Percentiles rank a stretch among this genome's conserved stretches.
Conservation (phyloP, 92 coral and sea anemone genomes). For the Anthopleura xanthogrammica region DNA sequence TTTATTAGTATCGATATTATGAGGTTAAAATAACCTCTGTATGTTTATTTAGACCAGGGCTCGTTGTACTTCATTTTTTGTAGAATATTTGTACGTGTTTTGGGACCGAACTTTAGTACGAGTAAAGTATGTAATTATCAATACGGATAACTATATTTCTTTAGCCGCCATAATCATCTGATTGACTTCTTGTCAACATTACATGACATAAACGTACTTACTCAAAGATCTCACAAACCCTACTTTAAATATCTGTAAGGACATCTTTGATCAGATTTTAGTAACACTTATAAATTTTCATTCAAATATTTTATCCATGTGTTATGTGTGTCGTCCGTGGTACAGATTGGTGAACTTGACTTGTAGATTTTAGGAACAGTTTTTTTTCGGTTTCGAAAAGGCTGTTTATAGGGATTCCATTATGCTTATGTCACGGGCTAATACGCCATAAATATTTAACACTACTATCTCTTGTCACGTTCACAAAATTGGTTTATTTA, state of each 20-base stretch:
- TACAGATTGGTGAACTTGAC: background rate
- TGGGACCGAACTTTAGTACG: background rate
- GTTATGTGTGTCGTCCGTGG: background rate
- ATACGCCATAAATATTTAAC: slow-evolving; percentile 17
- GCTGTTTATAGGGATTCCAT: slow-evolving; percentile 34
- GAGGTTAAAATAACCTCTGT: background rate
- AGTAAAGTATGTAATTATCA: background rate
- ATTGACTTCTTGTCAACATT: slow-evolving; percentile 3
- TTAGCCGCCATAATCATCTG: background rate
- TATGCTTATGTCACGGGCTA: slow-evolving; percentile 18
- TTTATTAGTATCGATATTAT: background rate
- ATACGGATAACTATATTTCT: background rate
- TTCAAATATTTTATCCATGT: background rate
- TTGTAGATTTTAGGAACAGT: background rate
- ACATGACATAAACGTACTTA: background rate
- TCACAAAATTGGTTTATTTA: background rate
- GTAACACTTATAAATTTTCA: background rate
- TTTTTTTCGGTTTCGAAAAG: background rate
- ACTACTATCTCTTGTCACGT: slow-evolving; percentile 23
- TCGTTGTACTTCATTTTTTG: background rate
- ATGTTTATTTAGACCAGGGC: background rate
- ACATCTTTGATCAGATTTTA: background rate
- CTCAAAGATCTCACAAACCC: slow-evolving; percentile 1
- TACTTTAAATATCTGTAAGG: background rate
- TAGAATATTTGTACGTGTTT: background rate